These are phyloP conservation scores for Lasiommata megera DNA, from an alignment of 2,888 invertebrate genomes.

Conservation along the genomic window DNA sequence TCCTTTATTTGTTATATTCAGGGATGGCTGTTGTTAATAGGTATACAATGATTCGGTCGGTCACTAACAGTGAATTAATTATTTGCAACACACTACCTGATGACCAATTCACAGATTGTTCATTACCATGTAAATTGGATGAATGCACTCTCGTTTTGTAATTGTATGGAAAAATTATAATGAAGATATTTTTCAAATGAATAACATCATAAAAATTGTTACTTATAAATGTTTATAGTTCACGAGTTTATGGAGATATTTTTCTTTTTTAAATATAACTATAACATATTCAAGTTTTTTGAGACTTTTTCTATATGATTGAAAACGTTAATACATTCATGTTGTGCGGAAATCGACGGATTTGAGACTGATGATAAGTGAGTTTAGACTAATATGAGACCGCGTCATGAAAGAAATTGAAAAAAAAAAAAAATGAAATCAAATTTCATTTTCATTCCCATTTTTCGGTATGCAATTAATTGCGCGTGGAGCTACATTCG, in stretches of 20 bases:
- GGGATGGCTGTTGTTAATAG: no score
- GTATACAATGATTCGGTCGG: background rate
- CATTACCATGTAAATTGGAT: conserved; percentile 20
- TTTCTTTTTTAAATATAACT: no score
- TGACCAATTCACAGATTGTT: conserved; percentile 26
- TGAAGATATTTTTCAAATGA: background rate
- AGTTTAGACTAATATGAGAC: conserved; percentile 53
- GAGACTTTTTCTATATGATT: background rate
- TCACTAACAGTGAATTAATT: background rate
- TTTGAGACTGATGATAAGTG: conserved; percentile 71
- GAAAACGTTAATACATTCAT: background rate
- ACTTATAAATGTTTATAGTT: no score
- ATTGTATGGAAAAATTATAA: background rate
- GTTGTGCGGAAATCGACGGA: conserved; percentile 30
- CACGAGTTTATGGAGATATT: no score
- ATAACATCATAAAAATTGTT: no score
- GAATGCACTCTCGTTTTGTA: background rate
- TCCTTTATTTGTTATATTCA: no score
- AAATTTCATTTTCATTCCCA: conserved; percentile 37
- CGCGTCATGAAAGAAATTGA: conserved; percentile 36
- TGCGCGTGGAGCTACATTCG: conserved; percentile 35
- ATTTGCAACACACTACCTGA: conserved; percentile 2
- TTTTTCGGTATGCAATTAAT: conserved; percentile 12
- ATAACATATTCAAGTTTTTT: no score
- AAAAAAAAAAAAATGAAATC: conserved; percentile 41